A percentile compares a stretch with the other conserved stretches of the same genome.
These are phyloP conservation scores for Aurelia sp. DNA, from an alignment of 30 jellyfish, hydroid and myxozoan genomes.

Conservation along the genomic window DNA sequence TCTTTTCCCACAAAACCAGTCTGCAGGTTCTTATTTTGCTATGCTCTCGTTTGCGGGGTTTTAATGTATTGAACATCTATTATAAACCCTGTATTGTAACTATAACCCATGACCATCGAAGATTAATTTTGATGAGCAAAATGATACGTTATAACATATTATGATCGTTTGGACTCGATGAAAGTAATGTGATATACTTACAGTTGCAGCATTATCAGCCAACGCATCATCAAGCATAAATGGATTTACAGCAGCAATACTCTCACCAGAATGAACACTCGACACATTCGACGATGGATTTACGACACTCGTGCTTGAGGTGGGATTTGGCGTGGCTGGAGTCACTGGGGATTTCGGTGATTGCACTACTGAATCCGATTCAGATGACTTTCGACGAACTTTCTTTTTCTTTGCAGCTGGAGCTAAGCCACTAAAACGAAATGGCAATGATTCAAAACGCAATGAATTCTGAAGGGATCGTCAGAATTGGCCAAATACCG, in stretches of 20 bases:
- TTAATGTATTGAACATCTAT: too few relatives aligned
- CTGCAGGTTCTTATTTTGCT: too few relatives aligned
- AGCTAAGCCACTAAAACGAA: constrained; percentile 28
- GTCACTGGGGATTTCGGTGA: constrained; percentile 77
- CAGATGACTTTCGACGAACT: constrained; percentile 71
- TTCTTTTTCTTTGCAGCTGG: constrained; percentile 65
- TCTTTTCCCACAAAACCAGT: too few relatives aligned
- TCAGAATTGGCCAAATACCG: neutral
- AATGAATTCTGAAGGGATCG: neutral
- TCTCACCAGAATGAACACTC: constrained; percentile 65
- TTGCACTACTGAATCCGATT: constrained; percentile 54
- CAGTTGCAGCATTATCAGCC: constrained; percentile 71
- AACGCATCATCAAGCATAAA: constrained; percentile 56
- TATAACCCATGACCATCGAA: too few relatives aligned
- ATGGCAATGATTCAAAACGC: neutral
- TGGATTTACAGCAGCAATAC: constrained; percentile 60
- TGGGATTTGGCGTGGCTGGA: constrained; percentile 49
- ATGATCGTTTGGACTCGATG: too few relatives aligned
- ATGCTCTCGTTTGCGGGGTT: too few relatives aligned
- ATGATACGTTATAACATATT: too few relatives aligned
- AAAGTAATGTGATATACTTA: constrained; percentile 3
- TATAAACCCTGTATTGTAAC: too few relatives aligned
- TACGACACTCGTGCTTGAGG: constrained; percentile 11
- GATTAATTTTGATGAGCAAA: too few relatives aligned
- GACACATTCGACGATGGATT: constrained; percentile 66